Conservation (phyloP, 2,888 invertebrate genomes). For the Stenodema calcarata region DNA sequence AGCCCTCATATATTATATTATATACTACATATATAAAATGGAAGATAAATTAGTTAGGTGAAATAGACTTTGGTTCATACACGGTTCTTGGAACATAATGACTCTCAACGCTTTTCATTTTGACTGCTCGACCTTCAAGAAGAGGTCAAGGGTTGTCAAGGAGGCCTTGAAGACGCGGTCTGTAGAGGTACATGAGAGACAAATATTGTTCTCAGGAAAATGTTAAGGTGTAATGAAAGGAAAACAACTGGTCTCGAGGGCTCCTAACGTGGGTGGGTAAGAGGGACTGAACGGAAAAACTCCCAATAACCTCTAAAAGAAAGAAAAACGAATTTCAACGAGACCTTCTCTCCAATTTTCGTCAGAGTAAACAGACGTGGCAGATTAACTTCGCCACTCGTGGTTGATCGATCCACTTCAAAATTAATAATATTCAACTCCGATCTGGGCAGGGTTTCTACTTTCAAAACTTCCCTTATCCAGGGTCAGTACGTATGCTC, state of each 20-base stretch:
- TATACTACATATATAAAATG: too few relatives aligned
- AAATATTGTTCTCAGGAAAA: background rate
- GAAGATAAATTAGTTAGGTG: too few relatives aligned
- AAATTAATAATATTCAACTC: too few relatives aligned
- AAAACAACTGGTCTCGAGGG: background rate
- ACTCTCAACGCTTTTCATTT: background rate
- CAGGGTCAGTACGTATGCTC: too few relatives aligned
- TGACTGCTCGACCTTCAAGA: background rate
- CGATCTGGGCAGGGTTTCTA: too few relatives aligned
- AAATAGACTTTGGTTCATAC: too few relatives aligned
- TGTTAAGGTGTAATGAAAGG: background rate
- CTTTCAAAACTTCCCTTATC: too few relatives aligned
- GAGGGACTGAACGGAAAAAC: background rate
- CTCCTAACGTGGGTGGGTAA: background rate
- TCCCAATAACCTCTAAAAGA: background rate
- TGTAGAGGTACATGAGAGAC: background rate
- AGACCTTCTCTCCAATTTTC: background rate
- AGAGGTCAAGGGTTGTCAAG: background rate
- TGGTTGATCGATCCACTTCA: background rate
- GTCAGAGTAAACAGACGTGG: background rate
- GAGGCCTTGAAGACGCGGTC: background rate
- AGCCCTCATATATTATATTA: too few relatives aligned
- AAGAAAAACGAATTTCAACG: background rate
- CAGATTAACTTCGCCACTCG: background rate
- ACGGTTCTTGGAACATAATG: too few relatives aligned